Evolutionary conservation across 1,140 invertebrate species (phyloP), one percentile per base, ranked within the genome.

Genomic region (Manduca sexta): DNA sequence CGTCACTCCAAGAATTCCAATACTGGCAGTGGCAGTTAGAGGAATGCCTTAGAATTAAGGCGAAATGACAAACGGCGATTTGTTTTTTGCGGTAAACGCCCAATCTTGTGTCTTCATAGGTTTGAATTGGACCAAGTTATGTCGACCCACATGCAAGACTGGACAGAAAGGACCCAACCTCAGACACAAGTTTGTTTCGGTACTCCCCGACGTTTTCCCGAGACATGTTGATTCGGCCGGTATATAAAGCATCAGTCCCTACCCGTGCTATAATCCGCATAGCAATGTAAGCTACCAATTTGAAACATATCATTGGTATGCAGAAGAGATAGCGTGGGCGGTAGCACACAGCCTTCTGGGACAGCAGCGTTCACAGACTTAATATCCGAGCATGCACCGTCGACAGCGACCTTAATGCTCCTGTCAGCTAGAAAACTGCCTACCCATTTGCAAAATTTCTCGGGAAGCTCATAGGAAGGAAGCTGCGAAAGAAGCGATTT

Each of bases 401-500:
- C 14, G 15, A 49, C 47, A 13, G 41, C 30, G 31, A 35, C 40
- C 21, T 42, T 42, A 2, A 49, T 49, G 39, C 40, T 43, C 6
- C 40, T 34, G n/a, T 31, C 45, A 3, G 38, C 7, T 21, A 51
- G 30, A 30, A 59, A 59, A 11, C 48, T 59, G 18, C 44, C 2
- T 8, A 50, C 26, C 49, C 37, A 51, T 1, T n/a, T 33, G 30
- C 37, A 49, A 13, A 52, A 21, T 16, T 35, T 50, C 46, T 50
- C 37, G 31, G 50, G 38, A 16, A 58, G 42, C 12, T 38, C 50
- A 8, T 44, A 50, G 13, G 45, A 54, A 34, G 45, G 45, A 3
- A 60, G 41, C 46, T 69, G 69, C 21, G 43, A 54, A 7, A 71
- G 38, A 33, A 77, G 59, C 0, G 56, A 57, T 44, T 53, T 41